Percentiles rank a stretch among this genome's conserved stretches.
Conservation (phyloP, 2,113 vertebrate species). For the Chlamydotis undulata region DNA sequence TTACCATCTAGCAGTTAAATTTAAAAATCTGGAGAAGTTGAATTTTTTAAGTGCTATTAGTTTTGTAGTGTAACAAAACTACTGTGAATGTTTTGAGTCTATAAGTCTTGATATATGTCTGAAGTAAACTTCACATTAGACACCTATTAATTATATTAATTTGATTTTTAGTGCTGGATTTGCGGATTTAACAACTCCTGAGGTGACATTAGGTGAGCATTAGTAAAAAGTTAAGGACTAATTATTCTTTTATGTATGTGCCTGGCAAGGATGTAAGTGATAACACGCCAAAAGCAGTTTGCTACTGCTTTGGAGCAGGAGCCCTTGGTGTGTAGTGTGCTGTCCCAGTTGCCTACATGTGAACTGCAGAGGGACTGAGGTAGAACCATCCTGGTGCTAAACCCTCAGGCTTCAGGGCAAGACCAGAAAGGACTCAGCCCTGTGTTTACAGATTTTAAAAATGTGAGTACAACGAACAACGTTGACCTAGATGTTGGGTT, state of each 20-base stretch:
- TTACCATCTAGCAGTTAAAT: neutral
- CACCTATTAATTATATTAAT: neutral
- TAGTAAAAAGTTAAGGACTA: neutral
- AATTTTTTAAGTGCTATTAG: neutral
- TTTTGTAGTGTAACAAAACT: neutral
- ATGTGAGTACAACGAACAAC: neutral
- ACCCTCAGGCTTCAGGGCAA: neutral
- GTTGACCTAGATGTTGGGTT: neutral
- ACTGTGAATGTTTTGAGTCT: neutral
- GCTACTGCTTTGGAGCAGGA: neutral
- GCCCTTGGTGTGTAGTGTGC: no score
- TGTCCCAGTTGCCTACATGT: neutral
- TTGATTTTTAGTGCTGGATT: neutral
- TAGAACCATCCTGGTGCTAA: neutral
- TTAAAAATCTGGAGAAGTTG: neutral
- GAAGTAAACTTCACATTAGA: neutral
- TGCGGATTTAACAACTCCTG: neutral
- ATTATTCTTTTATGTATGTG: neutral
- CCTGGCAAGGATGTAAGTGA: neutral
- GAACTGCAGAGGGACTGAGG: neutral
- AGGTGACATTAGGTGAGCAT: neutral
- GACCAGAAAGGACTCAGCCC: neutral
- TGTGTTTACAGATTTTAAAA: neutral
- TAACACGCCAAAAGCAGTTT: neutral
- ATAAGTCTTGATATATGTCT: neutral